Base-by-base conservation (phyloP, 2,797 vertebrate species). In the Acanthopagrus latus region DNA sequence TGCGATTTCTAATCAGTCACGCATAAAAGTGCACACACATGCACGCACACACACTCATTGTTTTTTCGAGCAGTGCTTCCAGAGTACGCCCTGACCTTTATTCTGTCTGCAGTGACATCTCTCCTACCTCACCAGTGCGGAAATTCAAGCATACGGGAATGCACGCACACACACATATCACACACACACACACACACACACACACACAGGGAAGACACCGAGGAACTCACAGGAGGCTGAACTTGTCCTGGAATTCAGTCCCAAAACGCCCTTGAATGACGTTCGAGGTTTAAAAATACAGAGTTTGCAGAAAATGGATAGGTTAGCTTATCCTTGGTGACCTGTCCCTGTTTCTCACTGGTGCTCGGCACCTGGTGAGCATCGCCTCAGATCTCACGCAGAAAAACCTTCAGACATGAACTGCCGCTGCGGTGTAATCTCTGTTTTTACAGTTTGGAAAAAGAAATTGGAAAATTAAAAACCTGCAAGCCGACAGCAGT, bases 31-130 rank as follows among this genome's bases (percentile, higher is more conserved):
- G 41, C 56, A 58, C 65, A 67, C 44, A 82, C 66, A 71, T 51
- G 71, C 65, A 56, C 78, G 64, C 57, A 77, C 55, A 48, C 85
- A 71, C 64, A 79, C 41, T 68, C 55, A 80, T 82, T 88, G 83
- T 89, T 81, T 87, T 33, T 82, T 85, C 7, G 25, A 70, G 76
- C 79, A 51, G 74, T 23, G 80, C 82, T 88, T 81, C 63, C 77
- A 88, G 88, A 89, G 89, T 83, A 90, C 91, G 82, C 82, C 72
- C 86, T 91, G 92, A 93, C 93, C 92, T 91, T 90, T 91, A 85
- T 89, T 90, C 88, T 90, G 88, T 93, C 89, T 89, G 87, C 79
- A 80, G 71, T 86, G 91, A 92, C 91, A 94, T 93, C 90, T 83
- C 86, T 90, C 80, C 84, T 80, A 88, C 91, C 89, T 91, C 86